Evolutionary conservation across 2,113 vertebrate genomes (phyloP).

Genomic region (Tricholaema leucomelas): DNA sequence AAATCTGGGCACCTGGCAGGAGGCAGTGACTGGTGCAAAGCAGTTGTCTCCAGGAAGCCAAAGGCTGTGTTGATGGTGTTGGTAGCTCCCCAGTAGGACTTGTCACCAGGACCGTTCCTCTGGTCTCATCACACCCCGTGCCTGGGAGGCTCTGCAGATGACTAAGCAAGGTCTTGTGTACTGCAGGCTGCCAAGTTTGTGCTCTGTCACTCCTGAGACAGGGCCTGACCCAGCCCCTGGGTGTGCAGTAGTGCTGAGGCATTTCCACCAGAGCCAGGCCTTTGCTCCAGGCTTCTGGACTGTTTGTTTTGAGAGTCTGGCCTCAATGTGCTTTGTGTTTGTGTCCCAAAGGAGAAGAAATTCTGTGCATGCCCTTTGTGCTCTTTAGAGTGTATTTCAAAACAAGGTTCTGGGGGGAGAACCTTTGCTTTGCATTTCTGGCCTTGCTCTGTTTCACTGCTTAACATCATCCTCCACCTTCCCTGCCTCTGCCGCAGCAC

Average conservation of each 20-base stretch:
- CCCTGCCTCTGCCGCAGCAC: conserved; percentile 46
- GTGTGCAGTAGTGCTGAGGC: background rate
- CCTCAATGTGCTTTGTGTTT: conserved; percentile 19
- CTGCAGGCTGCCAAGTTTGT: background rate
- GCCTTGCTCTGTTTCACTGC: conserved; percentile 29
- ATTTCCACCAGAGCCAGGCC: background rate
- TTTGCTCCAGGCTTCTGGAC: background rate
- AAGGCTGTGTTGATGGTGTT: background rate
- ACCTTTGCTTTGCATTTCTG: conserved; percentile 10
- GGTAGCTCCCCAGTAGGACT: background rate
- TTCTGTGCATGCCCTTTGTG: background rate
- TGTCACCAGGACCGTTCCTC: background rate
- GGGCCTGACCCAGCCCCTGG: background rate
- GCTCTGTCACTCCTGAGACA: background rate
- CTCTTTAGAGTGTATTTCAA: background rate
- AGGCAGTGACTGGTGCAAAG: background rate
- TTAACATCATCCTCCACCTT: conserved; percentile 40
- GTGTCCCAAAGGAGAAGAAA: background rate
- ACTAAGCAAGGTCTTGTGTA: background rate
- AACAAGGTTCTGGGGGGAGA: fast-evolving
- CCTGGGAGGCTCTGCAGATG: background rate
- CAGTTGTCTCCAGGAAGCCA: background rate
- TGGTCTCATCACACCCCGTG: background rate
- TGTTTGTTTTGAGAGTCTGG: background rate
- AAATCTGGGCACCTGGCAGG: background rate